Conservation (phyloP, 1,140 invertebrate species). For the Drosophila erecta region DNA sequence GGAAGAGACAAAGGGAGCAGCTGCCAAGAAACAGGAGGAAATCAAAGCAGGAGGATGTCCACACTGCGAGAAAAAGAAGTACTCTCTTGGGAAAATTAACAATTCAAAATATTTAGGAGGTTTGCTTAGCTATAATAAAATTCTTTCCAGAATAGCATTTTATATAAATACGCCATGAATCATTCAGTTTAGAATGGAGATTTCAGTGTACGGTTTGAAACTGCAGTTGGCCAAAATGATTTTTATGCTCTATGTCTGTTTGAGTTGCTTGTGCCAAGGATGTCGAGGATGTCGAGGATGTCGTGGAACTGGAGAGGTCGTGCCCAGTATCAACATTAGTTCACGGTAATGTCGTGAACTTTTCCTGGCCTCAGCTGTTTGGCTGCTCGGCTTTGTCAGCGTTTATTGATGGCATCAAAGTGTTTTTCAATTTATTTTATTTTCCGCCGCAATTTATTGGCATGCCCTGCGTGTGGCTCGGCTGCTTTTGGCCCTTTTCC, state of each 20-base stretch:
- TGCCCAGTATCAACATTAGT: conserved; percentile 78
- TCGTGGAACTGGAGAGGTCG: conserved; percentile 17
- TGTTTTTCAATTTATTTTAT: conserved; percentile 83
- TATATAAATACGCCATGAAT: not conserved
- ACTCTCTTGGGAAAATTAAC: no score
- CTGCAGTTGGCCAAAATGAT: conserved; percentile 73
- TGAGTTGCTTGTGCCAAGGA: conserved; percentile 56
- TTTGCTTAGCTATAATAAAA: not conserved
- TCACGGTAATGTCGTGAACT: conserved; percentile 77
- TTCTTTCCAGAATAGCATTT: not conserved
- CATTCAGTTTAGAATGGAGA: no score
- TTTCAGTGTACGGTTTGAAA: conserved; percentile 10
- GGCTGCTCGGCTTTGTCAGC: conserved; percentile 71
- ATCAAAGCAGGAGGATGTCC: not conserved
- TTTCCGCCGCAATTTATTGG: conserved; percentile 71
- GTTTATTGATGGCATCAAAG: conserved; percentile 81
- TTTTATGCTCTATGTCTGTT: conserved; percentile 75
- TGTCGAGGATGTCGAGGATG: conserved; percentile 20
- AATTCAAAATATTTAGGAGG: not conserved
- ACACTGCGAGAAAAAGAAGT: not conserved
- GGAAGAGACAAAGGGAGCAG: conserved; percentile 51
- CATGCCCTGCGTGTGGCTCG: conserved; percentile 39
- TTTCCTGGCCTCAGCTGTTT: conserved; percentile 73
- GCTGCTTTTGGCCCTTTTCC: conserved; percentile 26
- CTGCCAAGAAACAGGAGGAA: conserved; percentile 66